A percentile compares a stretch with the other conserved stretches of the same genome.
Conservation (phyloP, 37 sponge, comb jelly and placozoan genomes). For the Aphrocallistes beatrix region DNA sequence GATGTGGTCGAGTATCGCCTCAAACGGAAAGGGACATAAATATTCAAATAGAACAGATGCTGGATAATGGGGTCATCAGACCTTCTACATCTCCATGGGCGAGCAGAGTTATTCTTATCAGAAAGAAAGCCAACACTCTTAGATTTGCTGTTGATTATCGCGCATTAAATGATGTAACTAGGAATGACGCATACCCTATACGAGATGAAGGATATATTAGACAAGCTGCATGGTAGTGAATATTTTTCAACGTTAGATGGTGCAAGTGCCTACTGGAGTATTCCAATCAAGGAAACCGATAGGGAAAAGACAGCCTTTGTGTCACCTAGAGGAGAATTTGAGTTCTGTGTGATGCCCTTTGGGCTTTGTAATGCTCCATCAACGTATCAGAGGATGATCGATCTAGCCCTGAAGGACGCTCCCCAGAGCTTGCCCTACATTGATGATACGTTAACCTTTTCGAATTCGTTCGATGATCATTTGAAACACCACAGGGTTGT, state of each 20-base stretch:
- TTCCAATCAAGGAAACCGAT: neutral
- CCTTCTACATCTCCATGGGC: neutral
- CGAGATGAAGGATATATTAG: slow-evolving; percentile 9
- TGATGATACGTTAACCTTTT: too few relatives aligned
- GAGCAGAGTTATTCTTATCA: slow-evolving; percentile 9
- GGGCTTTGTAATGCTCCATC: too few relatives aligned
- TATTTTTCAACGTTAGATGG: neutral
- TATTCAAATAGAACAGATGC: neutral
- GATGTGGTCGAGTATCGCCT: neutral
- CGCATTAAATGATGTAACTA: neutral
- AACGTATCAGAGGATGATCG: too few relatives aligned
- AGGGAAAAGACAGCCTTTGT: neutral
- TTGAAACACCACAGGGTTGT: too few relatives aligned
- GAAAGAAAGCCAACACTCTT: neutral
- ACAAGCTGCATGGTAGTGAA: slow-evolving; percentile 1
- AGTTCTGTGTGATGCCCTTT: neutral
- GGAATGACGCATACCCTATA: neutral
- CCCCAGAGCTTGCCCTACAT: too few relatives aligned
- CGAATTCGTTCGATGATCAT: too few relatives aligned
- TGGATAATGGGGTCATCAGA: neutral
- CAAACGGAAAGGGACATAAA: neutral
- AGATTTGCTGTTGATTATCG: neutral
- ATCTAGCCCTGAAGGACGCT: too few relatives aligned
- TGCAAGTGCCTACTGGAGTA: slow-evolving; percentile 4
- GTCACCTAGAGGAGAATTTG: neutral